Base-by-base conservation (phyloP, 35 echinoderm and acorn worm genomes). In the Acanthaster planci region DNA sequence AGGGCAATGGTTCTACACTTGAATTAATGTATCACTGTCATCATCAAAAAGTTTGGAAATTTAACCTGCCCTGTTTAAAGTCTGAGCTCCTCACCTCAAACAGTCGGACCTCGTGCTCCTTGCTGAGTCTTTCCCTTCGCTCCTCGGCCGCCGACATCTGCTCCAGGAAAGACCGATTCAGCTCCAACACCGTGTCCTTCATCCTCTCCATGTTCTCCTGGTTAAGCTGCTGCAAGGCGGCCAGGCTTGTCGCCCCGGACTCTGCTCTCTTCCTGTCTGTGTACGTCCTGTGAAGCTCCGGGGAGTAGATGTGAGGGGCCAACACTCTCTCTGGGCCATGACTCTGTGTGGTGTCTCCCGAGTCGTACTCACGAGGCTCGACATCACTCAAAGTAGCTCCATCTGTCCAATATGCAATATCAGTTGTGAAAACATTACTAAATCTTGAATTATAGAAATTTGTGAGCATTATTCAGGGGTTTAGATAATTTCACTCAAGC, bases 131-230 rank as follows among this genome's bases (percentile, higher is more conserved):
- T 34, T 72, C 64, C 23, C 64, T 21, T 10, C 64, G 18, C n/a
- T 72, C 64, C 64, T 72, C 64, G 10, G 64, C 64, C 1, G 64
- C 64, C 26, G 34, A 21, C 64, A 27, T 19, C 15, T 72, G 64
- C 64, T 72, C 64, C 23, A 72, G 10, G 64, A 72, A 72, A 0
- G 64, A 26, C 30, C 64, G 64, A 72, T 72, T 72, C 64, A 72
- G n/a, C 26, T 72, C 64, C 64, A 72, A 14, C 14, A 72, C 64
- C 2, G 64, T 72, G 26, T 72, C 64, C 26, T 29, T 21, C 9
- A 72, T 72, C 26, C 64, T 72, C 64, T 72, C 64, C 64, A 72
- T 72, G 26, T 34, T 72, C 64, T 72, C 64, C 21, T 72, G 64
- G 23, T 34, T 34, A 26, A 72, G 26, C 30, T 72, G 64, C 64